A percentile compares a stretch with the other conserved stretches of the same genome.
These are phyloP conservation scores for Panulirus ornatus DNA, from an alignment of 1,140 invertebrate genomes.

Conservation along the genomic window DNA sequence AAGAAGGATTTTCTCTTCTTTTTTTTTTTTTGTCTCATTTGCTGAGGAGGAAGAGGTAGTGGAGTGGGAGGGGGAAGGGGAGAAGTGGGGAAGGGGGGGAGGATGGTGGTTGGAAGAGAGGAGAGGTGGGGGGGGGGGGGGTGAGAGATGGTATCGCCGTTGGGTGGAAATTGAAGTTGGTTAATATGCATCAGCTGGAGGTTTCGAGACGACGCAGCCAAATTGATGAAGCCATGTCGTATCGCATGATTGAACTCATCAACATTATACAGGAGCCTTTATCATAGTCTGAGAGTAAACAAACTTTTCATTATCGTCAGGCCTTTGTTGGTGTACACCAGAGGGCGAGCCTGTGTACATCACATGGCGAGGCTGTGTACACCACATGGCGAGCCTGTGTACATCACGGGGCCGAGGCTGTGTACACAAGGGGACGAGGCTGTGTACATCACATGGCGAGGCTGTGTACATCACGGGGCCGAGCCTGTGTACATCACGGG, in stretches of 20 bases:
- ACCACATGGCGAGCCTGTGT: too few species aligned
- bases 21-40: too few species aligned
- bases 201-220: constrained; percentile 19
- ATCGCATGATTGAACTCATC: constrained; percentile 50
- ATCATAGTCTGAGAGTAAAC: constrained; percentile 59
- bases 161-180: constrained; percentile 21
- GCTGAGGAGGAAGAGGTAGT: too few species aligned
- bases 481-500: too few species aligned
- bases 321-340: constrained; percentile 43
- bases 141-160: constrained; percentile 18
- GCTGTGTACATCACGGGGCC: too few species aligned
- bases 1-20: too few species aligned
- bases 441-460: too few species aligned
- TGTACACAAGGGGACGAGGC: too few species aligned
- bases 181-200: constrained; percentile 40
- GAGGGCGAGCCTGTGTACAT: too few species aligned
- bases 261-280: constrained; percentile 51
- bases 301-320: constrained; percentile 61
- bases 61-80: not conserved
- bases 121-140: not conserved
- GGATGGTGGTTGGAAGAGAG: not conserved
- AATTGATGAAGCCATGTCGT: constrained; percentile 34
- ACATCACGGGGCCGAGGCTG: too few species aligned
- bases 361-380: too few species aligned
- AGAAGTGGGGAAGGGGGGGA: not conserved